Evolutionary conservation across 1,140 invertebrate genomes (phyloP).

Genomic region (Papilio polytes): DNA sequence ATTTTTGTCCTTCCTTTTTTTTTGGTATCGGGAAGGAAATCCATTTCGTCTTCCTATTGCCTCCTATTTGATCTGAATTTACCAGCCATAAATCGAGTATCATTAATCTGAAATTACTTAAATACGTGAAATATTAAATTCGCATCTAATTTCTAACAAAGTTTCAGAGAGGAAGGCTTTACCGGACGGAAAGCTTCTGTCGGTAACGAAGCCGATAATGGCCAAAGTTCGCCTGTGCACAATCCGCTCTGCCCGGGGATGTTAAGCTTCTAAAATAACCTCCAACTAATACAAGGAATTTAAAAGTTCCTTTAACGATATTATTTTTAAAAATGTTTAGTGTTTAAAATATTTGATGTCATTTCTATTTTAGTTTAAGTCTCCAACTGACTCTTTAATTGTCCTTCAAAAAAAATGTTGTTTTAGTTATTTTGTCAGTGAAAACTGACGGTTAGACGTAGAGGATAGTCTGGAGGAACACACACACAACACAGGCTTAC

Average conservation of each 20-base stretch:
- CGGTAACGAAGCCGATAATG: conserved; percentile 21
- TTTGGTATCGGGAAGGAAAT: too few species aligned
- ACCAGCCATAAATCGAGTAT: neutral
- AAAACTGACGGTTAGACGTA: too few species aligned
- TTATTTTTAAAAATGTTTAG: neutral
- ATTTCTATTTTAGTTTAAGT: too few species aligned
- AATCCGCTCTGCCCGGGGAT: conserved; percentile 7
- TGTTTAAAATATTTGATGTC: neutral
- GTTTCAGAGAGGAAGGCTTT: conserved; percentile 18
- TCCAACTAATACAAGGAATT: neutral
- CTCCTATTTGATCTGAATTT: too few species aligned
- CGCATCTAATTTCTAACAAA: conserved; percentile 9
- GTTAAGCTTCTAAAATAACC: conserved; percentile 2
- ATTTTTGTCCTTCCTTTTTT: too few species aligned
- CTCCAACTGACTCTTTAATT: too few species aligned
- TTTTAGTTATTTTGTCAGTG: too few species aligned
- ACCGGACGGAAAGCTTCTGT: conserved; percentile 2
- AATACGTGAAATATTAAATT: neutral
- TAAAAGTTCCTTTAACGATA: neutral
- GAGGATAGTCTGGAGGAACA: too few species aligned
- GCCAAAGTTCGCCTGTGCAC: conserved; percentile 5
- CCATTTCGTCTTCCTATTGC: too few species aligned
- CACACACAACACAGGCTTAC: too few species aligned
- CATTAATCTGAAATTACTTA: neutral
- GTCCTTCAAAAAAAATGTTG: too few species aligned